Evolutionary conservation across 2,113 vertebrate species (phyloP), one percentile per base, ranked within the genome.

Genomic region (Gila orcuttii): DNA sequence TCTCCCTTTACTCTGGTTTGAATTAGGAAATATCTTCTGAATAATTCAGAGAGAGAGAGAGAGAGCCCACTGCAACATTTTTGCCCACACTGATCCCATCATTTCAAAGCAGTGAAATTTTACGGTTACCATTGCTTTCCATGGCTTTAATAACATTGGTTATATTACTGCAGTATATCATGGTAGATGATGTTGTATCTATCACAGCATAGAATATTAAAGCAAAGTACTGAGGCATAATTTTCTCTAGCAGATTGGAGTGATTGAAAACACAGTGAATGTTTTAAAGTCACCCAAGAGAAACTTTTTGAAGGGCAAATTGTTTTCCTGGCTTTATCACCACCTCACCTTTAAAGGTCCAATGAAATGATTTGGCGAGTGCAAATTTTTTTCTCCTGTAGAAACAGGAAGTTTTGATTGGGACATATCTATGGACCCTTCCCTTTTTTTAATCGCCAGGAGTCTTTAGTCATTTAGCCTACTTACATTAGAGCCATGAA

Each of bases 91-190:
- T 33, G 76, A 62, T 78, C 81, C 33, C 47, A 86, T 80, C 59
- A 79, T 79, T 85, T 87, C 31, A 75, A 85, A 52, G 68, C 50
- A 74, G 55, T 66, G 42, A 84, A 91, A 88, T 79, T 75, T 82
- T 85, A 77, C 78, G 85, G 73, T 74, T 79, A n/a, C 66, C 66
- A 28, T 81, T 86, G 45, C 60, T 73, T 74, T 50, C 52, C 76
- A 28, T 55, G 39, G 31, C 45, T 81, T 19, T 89, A 88, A 88
- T 86, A 80, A 39, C 62, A 47, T 64, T 86, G 75, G 69, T 80
- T 87, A 87, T 88, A 90, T 88, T 90, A 87, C 82, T 79, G 45
- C 75, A 83, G 59, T 88, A 88, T 86, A 87, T 91, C 84, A 86
- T 71, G 50, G 55, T 78, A 87, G 81, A 83, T 28, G 60, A 36